Base-by-base conservation (phyloP, 2,888 invertebrate species). In the Parnassius smintheus region DNA sequence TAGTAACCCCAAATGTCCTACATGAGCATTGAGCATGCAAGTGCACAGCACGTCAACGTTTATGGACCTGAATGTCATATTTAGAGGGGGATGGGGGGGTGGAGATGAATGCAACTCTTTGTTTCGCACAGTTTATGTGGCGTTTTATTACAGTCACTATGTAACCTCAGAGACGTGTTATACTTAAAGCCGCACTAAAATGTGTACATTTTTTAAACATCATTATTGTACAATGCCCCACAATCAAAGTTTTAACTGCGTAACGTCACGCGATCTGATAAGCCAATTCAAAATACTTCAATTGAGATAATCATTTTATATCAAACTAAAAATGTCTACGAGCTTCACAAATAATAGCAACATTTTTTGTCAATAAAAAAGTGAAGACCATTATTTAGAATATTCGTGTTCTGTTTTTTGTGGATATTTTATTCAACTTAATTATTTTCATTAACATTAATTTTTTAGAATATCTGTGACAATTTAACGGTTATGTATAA, bases 71-170 rank as follows among this genome's bases (percentile, higher is more conserved):
- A 72, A 78, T 83, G 76, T 81, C 76, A 82, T 81, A 80, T 77
- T 82, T 80, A 77, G 76, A 35, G 35, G 35, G 25, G 35, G 35
- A 35, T 35, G 35, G 35, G 18, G 77, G 56, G 76, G 71, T 72
- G 74, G 75, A 78, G 76, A 79, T 81, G 78, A 80, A 81, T 82
- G 80, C 76, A 74, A 74, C 75, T 78, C 84, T 84, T 87, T 86
- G 87, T 86, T 82, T 83, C 76, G 72, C 73, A 58, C 65, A 62
- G 68, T 83, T 83, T 84, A 80, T 78, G 78, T 68, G 66, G 62
- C 61, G 52, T 65, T 78, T 80, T 78, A 78, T 70, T 73, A 72
- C 75, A 73, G 71, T 75, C 71, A 71, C 74, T 73, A 71, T 71
- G 73, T 73, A 75, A 73, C 73, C 74, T 74, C 49, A 45, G 61